phyloP scores from a whole-genome alignment of 2,888 invertebrate species.

The Lamproptera curius region DNA sequence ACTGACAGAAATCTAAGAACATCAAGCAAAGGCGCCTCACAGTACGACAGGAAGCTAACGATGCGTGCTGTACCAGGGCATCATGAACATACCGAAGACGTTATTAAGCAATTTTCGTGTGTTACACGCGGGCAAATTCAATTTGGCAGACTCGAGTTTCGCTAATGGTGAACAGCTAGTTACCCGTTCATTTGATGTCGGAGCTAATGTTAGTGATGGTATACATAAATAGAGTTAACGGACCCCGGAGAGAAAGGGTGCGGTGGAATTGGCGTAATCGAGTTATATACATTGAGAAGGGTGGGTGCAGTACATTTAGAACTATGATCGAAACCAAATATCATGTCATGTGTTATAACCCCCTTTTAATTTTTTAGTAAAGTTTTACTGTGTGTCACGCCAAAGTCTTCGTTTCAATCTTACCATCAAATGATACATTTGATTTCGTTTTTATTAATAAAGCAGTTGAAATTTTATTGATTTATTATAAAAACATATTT shows the following conservation, averaged over 20 bases:
- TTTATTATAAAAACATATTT: too few relatives aligned
- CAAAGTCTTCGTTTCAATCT: too few relatives aligned
- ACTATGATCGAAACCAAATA: too few relatives aligned
- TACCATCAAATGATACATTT: too few relatives aligned
- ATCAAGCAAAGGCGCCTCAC: too few relatives aligned
- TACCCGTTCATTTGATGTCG: slow-evolving; percentile 7
- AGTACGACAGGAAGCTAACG: slow-evolving; percentile 43
- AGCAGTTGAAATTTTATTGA: too few relatives aligned
- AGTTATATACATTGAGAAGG: neutral
- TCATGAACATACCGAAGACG: neutral
- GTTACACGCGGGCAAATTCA: slow-evolving; percentile 8
- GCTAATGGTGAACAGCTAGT: slow-evolving; percentile 9
- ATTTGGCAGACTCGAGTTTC: slow-evolving; percentile 9
- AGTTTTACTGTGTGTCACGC: too few relatives aligned
- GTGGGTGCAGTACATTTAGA: neutral
- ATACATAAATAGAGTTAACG: neutral
- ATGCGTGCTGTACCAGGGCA: slow-evolving; percentile 37
- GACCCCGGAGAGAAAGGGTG: neutral
- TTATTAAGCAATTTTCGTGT: slow-evolving; percentile 13
- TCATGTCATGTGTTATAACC: too few relatives aligned
- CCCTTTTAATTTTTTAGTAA: too few relatives aligned
- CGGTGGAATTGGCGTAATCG: slow-evolving; percentile 1
- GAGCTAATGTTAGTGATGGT: slow-evolving; percentile 6
- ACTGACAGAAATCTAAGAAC: too few relatives aligned
- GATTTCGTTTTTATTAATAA: too few relatives aligned